A percentile compares a stretch with the other conserved stretches of the same genome.
Evolutionary conservation across 2,797 vertebrate genomes (phyloP).

Genomic region (Typhlichthys eigenmanni): DNA sequence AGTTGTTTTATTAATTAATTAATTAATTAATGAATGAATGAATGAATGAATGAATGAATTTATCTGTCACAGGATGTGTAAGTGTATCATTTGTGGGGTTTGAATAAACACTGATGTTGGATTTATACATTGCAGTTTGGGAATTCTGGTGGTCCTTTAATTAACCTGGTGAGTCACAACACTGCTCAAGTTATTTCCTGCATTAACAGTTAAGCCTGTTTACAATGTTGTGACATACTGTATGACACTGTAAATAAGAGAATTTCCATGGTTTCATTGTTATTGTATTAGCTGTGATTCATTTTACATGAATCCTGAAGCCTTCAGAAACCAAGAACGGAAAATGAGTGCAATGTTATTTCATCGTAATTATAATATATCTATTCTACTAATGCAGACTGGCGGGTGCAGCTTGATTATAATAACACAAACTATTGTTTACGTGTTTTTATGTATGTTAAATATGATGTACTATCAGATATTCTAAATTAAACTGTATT

Average conservation of each 20-base stretch:
- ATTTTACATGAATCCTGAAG: neutral
- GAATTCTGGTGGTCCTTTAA: constrained; percentile 94
- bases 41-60: no score
- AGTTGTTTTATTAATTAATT: constrained; percentile 42
- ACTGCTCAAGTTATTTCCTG: neutral
- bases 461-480: neutral
- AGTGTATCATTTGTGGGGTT: no score
- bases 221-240: neutral
- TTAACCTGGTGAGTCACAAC: constrained; percentile 89
- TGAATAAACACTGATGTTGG: neutral
- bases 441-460: neutral
- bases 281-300: neutral
- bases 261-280: neutral
- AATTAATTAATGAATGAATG: neutral
- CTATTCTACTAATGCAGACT: neutral
- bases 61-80: neutral
- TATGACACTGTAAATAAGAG: neutral
- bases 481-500: neutral
- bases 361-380: neutral
- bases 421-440: neutral
- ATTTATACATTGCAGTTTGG: constrained; percentile 84
- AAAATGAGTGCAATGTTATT: neutral
- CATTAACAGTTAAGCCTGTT: constrained; percentile 4
- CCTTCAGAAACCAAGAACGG: neutral
- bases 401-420: neutral